These are phyloP conservation scores for Reticulitermes lucifugus DNA, from an alignment of 2,888 invertebrate species.

Conservation along the genomic window DNA sequence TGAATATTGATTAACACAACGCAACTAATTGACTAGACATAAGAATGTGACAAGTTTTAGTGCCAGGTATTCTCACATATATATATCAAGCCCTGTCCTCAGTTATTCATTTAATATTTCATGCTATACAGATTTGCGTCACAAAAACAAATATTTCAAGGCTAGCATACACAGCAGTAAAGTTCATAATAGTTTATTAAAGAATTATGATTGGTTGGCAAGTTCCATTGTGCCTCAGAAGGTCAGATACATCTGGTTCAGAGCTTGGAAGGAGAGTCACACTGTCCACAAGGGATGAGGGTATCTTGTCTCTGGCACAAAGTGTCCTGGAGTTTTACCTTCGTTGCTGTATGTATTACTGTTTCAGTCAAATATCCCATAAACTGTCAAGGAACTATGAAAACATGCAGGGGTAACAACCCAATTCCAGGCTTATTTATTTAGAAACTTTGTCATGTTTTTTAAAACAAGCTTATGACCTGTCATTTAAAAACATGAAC, in stretches of 20 bases:
- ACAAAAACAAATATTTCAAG: no score
- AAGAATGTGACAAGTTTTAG: no score
- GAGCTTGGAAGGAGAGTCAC: not conserved
- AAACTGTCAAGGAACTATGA: slow-evolving; percentile 29
- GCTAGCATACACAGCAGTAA: no score
- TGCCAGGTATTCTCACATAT: no score
- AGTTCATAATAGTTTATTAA: not conserved
- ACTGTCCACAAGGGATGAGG: not conserved
- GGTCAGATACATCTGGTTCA: not conserved
- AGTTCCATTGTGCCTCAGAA: not conserved
- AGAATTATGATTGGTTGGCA: not conserved
- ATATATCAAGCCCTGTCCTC: no score
- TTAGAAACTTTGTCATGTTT: slow-evolving; percentile 29
- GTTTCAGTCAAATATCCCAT: slow-evolving; percentile 23
- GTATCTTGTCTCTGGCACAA: not conserved
- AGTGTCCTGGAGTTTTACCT: slow-evolving; percentile 17
- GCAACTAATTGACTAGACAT: no score
- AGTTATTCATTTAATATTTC: no score
- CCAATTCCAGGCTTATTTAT: not conserved
- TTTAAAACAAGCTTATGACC: slow-evolving; percentile 25
- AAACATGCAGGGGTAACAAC: slow-evolving; percentile 16
- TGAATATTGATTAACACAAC: no score
- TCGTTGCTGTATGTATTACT: slow-evolving; percentile 24
- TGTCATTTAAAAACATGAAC: slow-evolving; percentile 31
- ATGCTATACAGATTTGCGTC: no score